Conservation (phyloP, 2,888 invertebrate species). For the Resseliella maxima region DNA sequence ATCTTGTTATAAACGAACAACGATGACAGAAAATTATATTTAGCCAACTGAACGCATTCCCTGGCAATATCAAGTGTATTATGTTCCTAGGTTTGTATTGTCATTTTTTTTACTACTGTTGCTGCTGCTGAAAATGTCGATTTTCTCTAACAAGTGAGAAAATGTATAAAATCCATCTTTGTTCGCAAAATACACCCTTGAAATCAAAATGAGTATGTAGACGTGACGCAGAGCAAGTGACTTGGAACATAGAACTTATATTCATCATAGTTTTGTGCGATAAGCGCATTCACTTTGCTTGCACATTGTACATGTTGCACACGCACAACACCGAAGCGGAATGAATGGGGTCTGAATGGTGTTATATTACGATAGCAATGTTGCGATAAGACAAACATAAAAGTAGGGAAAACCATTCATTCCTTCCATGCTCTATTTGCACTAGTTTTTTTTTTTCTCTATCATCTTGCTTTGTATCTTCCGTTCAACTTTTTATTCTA, state of each 20-base stretch:
- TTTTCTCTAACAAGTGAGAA: constrained; percentile 44
- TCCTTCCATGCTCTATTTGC: constrained; percentile 46
- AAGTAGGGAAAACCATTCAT: constrained; percentile 31
- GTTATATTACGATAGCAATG: neutral
- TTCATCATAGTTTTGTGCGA: neutral
- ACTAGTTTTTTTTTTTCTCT: neutral
- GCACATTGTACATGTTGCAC: constrained; percentile 22
- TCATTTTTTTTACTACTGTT: neutral
- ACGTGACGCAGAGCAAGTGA: too few species aligned
- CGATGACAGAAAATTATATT: constrained; percentile 40
- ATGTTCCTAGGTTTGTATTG: neutral
- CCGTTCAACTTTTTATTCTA: neutral
- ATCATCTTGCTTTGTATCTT: neutral
- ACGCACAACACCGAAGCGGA: neutral
- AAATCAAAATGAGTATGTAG: too few species aligned
- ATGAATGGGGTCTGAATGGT: neutral
- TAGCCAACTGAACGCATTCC: neutral
- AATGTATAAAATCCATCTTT: neutral
- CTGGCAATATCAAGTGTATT: neutral
- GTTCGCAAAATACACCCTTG: neutral
- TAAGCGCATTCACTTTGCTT: constrained; percentile 46
- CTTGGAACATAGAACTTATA: neutral
- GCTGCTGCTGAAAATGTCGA: neutral
- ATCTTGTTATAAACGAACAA: constrained; percentile 51
- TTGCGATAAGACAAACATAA: constrained; percentile 5